These are phyloP conservation scores for Brienomyrus longianalis DNA, from an alignment of 2,113 vertebrate species.

Conservation along the genomic window DNA sequence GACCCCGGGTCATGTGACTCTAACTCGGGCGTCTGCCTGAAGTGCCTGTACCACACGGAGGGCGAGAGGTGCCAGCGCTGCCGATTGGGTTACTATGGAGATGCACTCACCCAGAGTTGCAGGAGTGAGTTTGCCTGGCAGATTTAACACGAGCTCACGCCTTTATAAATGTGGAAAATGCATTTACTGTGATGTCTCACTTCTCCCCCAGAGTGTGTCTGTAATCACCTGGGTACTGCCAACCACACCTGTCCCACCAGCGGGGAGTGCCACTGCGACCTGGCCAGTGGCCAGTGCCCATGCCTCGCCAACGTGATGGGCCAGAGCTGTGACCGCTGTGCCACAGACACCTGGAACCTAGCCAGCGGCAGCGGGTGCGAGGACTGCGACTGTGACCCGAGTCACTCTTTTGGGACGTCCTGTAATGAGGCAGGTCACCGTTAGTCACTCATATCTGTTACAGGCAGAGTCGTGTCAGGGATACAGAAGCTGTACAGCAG, in stretches of 20 bases:
- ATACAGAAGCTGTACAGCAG: background rate
- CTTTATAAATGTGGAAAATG: background rate
- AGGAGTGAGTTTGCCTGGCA: conserved; percentile 68
- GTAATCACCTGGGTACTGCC: conserved; percentile 74
- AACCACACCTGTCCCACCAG: conserved; percentile 59
- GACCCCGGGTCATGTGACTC: conserved; percentile 79
- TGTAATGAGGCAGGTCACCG: conserved; percentile 81
- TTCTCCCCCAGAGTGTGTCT: conserved; percentile 70
- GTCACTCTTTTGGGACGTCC: conserved; percentile 67
- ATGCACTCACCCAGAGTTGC: conserved; percentile 78
- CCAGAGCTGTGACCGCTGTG: conserved; percentile 80
- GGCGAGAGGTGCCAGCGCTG: conserved; percentile 73
- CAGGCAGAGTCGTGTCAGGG: background rate
- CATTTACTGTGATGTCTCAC: background rate
- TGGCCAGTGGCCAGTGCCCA: conserved; percentile 73
- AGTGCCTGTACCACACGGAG: conserved; percentile 83
- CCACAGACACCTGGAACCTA: conserved; percentile 78
- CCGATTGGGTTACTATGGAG: conserved; percentile 76
- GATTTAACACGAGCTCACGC: background rate
- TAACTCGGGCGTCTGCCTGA: conserved; percentile 67
- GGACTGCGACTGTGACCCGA: conserved; percentile 64
- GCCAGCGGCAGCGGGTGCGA: conserved; percentile 74
- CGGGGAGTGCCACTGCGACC: conserved; percentile 72
- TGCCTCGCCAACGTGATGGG: conserved; percentile 79
- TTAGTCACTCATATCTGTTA: background rate